Base-by-base conservation (phyloP, 2,888 invertebrate genomes). In the Steinernema hermaphroditum region DNA sequence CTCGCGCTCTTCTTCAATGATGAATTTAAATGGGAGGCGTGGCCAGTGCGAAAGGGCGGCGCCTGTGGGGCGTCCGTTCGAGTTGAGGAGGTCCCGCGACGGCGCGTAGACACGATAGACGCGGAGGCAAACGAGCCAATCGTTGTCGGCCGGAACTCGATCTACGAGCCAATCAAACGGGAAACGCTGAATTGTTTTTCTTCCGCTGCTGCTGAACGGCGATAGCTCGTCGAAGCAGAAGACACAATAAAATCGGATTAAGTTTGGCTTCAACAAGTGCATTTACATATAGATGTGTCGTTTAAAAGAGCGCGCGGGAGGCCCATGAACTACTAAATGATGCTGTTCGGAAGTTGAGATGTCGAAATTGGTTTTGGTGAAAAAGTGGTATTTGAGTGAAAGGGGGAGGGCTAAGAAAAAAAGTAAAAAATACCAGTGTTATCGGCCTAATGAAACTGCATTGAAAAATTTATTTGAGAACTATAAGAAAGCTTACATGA, bases 81-180 rank as follows among this genome's bases (percentile, higher is more conserved):
- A 37, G 37, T 37, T 37, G 37, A 37, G 37, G 37, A 37, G 37
- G 37, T 37, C 37, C 37, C 37, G 6, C 6, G 37, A 37, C 37
- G 37, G n/a, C n/a, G n/a, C n/a, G n/a, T n/a, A 37, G 37, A 37
- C 6, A 37, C 37, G 37, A 37, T 37, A 37, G 37, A n/a, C n/a
- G n/a, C n/a, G n/a, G n/a, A 37, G 37, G 37, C 62, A 62, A 62
- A 62, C 62, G 62, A 62, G 62, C 62, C 62, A 62, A 62, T 62
- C 62, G 62, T 62, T 62, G 62, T 14, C 16, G 12, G 27, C 27
- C 62, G 62, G 16, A 62, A 32, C 32, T 62, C 62, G 62, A 62
- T 62, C 62, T 62, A 62, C 62, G 62, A 62, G 34, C 62, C 62
- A 62, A 62, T 62, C 62, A 62, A 62, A 62, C 62, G 62, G 62